These are phyloP conservation scores for Leptestheria dahalacensis DNA, from an alignment of 1,140 invertebrate species.

Conservation along the genomic window DNA sequence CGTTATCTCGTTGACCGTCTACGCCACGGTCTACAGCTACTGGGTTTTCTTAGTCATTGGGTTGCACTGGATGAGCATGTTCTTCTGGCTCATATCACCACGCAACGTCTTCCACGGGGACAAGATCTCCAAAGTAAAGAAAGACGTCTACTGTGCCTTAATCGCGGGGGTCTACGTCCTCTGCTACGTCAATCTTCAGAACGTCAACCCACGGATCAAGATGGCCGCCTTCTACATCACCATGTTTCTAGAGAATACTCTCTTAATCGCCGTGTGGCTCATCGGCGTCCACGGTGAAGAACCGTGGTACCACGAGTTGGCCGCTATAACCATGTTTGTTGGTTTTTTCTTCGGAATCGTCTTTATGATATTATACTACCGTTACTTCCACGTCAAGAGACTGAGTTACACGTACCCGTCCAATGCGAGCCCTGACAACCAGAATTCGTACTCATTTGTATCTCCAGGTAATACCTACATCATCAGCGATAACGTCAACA, in stretches of 20 bases:
- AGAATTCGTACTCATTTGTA: not conserved
- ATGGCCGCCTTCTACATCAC: slow-evolving; percentile 80
- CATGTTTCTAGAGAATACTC: slow-evolving; percentile 73
- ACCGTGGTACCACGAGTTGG: slow-evolving; percentile 29
- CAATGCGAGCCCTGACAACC: not conserved
- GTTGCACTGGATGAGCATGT: slow-evolving; percentile 68
- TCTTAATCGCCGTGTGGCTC: slow-evolving; percentile 52
- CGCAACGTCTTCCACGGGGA: slow-evolving; percentile 69
- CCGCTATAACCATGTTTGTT: slow-evolving; percentile 40
- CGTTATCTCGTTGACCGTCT: slow-evolving; percentile 63
- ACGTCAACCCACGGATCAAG: slow-evolving; percentile 59
- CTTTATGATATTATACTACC: slow-evolving; percentile 74
- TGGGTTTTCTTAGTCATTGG: slow-evolving; percentile 67
- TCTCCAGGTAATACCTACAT: slow-evolving; percentile 9
- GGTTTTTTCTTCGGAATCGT: slow-evolving; percentile 58
- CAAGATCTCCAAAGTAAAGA: slow-evolving; percentile 45
- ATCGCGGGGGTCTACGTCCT: slow-evolving; percentile 77
- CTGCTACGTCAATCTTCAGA: slow-evolving; percentile 76
- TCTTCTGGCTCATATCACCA: slow-evolving; percentile 69
- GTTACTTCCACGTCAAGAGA: slow-evolving; percentile 37
- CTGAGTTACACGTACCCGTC: slow-evolving; percentile 25
- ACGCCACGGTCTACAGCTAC: slow-evolving; percentile 65
- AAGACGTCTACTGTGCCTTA: slow-evolving; percentile 48
- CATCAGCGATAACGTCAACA: slow-evolving; percentile 12
- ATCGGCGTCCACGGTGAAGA: slow-evolving; percentile 32